Evolutionary conservation across 2,113 vertebrate genomes (phyloP), one percentile per base, ranked within the genome.

Genomic region (Arenaria interpres): DNA sequence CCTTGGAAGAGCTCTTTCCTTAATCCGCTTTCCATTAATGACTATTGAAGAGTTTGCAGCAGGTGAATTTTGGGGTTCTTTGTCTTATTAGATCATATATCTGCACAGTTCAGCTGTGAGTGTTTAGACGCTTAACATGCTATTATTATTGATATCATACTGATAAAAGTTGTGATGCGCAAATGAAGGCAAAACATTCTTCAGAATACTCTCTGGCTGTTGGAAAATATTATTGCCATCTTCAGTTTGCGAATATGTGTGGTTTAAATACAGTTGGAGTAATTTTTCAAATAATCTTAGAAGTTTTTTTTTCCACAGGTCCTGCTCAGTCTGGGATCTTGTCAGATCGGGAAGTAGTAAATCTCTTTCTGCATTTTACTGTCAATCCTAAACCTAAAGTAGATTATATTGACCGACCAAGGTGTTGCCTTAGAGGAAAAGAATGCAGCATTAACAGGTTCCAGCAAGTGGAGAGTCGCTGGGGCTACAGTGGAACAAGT

Each of bases 401-500:
- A 89, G 99, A 99, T 91, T 99, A 99, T 98, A 99, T 99, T 79
- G 99, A 99, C 97, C 98, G 99, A 63, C 99, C 99, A 5, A 98
- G 99, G 53, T 99, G 99, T 96, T 99, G 99, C 97, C 99, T 99
- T 87, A 98, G 99, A 78, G 99, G 99, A 43, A 99, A 99, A 94
- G 99, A 99, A 78, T 99, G 98, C 97, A 99, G 98, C 97, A 98
- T 99, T 97, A 99, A 98, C 96, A 98, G 99, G 72, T 99, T 99
- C 96, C 99, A 99, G 98, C 99, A 99, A 96, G 99, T 99, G 67
- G 99, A 99, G 97, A 99, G 99, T 97, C 99, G 99, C 84, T 99
- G 99, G 99, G 99, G 99, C 72, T 99, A 99, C 97, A 99, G 99
- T 51, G 99, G 99, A 66, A 99, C 99, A 10, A 99, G 99, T 15